Percentiles rank a stretch among this genome's conserved stretches.
Conservation (phyloP, 1,140 invertebrate species). For the Panulirus ornatus region DNA sequence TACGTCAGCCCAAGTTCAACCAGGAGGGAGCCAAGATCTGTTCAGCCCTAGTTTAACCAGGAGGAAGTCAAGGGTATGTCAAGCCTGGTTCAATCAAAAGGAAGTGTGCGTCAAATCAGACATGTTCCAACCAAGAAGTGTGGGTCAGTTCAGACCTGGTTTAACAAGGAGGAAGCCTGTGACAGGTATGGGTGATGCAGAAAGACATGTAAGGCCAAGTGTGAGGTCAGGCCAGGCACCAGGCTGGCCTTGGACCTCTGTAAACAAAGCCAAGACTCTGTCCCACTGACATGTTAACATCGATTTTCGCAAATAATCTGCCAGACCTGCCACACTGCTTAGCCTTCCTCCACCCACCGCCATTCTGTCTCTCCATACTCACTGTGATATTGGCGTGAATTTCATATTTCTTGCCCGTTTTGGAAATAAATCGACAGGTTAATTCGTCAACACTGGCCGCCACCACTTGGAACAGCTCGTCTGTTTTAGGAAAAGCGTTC, state of each 20-base stretch:
- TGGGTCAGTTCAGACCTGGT: no score
- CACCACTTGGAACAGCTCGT: slow-evolving; percentile 98
- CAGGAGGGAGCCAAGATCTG: no score
- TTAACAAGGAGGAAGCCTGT: no score
- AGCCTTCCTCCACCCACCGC: background rate
- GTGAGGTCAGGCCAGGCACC: background rate
- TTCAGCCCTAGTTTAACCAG: no score
- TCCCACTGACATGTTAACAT: background rate
- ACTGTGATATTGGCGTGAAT: slow-evolving; percentile 99
- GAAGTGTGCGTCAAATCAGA: no score
- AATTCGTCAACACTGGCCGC: slow-evolving; percentile 98
- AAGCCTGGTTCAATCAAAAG: no score
- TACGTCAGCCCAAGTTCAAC: no score
- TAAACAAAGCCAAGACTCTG: slow-evolving; percentile 65
- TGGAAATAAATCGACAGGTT: slow-evolving; percentile 96
- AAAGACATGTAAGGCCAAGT: no score
- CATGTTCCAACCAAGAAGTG: no score
- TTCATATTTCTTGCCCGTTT: slow-evolving; percentile 95
- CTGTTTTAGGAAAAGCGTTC: slow-evolving; percentile 94
- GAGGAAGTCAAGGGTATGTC: no score
- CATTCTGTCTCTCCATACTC: no score
- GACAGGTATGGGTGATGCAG: no score
- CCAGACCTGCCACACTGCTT: background rate
- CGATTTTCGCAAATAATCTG: background rate
- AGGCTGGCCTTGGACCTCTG: slow-evolving; percentile 46